phyloP scores from a whole-genome alignment of 2,113 vertebrate species.

The Bubo bubo region DNA sequence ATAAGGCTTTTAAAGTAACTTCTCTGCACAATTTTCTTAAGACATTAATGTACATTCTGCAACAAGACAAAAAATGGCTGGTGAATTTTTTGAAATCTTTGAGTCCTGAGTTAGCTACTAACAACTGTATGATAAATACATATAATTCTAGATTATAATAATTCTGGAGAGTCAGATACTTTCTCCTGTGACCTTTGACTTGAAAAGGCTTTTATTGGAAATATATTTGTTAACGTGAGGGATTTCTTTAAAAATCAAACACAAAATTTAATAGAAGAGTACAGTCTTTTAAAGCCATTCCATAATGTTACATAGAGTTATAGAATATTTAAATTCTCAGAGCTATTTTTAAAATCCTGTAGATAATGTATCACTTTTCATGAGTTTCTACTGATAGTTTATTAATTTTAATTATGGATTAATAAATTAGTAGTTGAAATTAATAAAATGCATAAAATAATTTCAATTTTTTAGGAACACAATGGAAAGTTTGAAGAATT shows the following conservation, averaged over 20 bases:
- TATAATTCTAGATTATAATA: not conserved
- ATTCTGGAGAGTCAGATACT: not conserved
- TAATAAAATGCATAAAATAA: not conserved
- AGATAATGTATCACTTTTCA: not conserved
- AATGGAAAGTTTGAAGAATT: not conserved
- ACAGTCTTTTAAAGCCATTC: not conserved
- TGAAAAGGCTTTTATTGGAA: not conserved
- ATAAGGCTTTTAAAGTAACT: not conserved
- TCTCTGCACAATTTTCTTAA: not conserved
- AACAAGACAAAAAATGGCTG: not conserved
- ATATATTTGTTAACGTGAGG: not conserved
- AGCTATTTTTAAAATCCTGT: not conserved
- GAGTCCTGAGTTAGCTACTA: not conserved
- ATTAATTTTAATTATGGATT: not conserved
- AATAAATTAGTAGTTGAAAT: conserved; percentile 8
- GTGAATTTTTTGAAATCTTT: not conserved
- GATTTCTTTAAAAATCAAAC: not conserved
- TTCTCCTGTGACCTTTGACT: not conserved
- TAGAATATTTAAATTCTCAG: not conserved
- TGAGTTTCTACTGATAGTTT: not conserved
- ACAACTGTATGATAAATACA: not conserved
- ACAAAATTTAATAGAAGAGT: not conserved
- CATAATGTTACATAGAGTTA: not conserved
- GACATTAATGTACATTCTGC: not conserved
- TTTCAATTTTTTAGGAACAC: not conserved